Evolutionary conservation across 2,888 invertebrate species (phyloP), one percentile per base, ranked within the genome.

Genomic region (Dolichopus griseipennis): DNA sequence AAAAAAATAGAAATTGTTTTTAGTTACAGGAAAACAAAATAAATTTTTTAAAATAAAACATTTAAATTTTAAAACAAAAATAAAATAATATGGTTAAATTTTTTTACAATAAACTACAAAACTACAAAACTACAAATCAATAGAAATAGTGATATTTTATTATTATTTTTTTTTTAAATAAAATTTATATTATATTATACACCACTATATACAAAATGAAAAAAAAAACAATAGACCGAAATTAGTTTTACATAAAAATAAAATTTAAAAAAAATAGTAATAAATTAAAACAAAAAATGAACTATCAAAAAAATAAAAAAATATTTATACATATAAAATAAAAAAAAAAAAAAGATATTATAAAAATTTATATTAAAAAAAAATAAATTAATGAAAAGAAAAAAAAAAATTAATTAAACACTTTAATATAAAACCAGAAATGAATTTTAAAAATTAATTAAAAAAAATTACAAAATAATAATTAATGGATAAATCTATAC

Each of bases 1-100:
- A 12, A 52, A 52, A 15, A 52, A 52, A 52, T 52, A 52, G 52
- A 52, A 52, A 52, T 52, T 52, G 52, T 68, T 68, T 68, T 68
- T 63, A 68, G 68, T 63, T 27, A 63, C 22, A 63, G 27, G 15
- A 63, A 15, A 63, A 63, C 27, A 63, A 63, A 63, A 22, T 33
- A 63, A 63, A 62, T 62, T 62, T 62, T n/a, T 41, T 41, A 41
- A 41, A 41, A 5, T 6, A 52, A 52, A 18, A 52, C 2, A 37
- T 7, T 37, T 52, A 52, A 52, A 52, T 12, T 37, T 10, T 52
- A 18, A 52, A 52, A 52, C 52, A 52, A 52, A 12, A 12, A 41
- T 12, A 27, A 41, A 15, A 41, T 3, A 52, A 52, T 52, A 52
- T 52, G 18, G 52, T 52, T 52, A 52, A 52, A 52, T 52, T 52